Evolutionary conservation across 2,888 invertebrate species (phyloP), one percentile per base, ranked within the genome.

Genomic region (Polydrusus tereticollis): DNA sequence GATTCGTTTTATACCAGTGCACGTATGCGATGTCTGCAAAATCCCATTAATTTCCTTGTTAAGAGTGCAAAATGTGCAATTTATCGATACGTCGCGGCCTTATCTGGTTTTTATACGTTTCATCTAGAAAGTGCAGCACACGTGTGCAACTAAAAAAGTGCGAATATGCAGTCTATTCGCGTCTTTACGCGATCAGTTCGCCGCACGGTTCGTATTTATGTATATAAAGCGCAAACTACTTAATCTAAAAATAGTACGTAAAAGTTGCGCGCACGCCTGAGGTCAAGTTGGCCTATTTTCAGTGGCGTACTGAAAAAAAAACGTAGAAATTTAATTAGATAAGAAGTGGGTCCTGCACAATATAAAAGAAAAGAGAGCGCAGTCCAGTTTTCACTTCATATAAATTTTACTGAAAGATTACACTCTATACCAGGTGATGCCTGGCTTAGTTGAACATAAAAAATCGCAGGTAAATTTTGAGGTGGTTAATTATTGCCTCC

Each of bases 221-320:
- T n/a, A n/a, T n/a, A n/a, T 72, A 68, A 74, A 76, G 75, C 71
- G 74, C 77, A 47, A 72, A 71, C 76, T 71, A n/a, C n/a, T n/a
- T n/a, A 67, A 69, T 77, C 78, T 78, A 78, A 78, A 78, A 78
- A 78, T 78, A 78, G 76, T 72, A 73, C 73, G 78, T 75, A 76
- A 78, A 75, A 57, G 69, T 74, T 75, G 69, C 63, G 69, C 64
- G 69, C 64, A 69, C 63, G 68, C 64, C 59, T 77, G 76, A 79
- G 78, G 79, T 79, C 78, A 76, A 74, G 76, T 74, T 75, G 74
- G 75, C 74, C 80, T 77, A 78, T 79, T 78, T 77, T 60, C 74
- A 74, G 63, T 64, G 67, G 71, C 74, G 62, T 62, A n/a, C 23
- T 45, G 16, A 36, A 62, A 70, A 59, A 70, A 64, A 57, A 55